Evolutionary conservation across 2,797 vertebrate genomes (phyloP).

Genomic region (Brotogeris chrysoptera): DNA sequence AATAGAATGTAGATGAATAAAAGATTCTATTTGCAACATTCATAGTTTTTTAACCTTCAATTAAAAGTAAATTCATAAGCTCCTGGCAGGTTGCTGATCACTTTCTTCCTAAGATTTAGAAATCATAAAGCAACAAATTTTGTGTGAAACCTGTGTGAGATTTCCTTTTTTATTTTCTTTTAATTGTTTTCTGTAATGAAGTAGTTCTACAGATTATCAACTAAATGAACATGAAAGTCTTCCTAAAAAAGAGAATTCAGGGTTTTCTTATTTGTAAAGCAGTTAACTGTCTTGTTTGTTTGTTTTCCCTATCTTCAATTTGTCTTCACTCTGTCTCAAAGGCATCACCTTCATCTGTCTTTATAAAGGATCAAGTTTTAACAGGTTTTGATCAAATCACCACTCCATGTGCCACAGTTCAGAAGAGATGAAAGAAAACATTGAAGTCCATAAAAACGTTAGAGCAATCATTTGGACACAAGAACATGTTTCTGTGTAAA

Average conservation of each 20-base stretch:
- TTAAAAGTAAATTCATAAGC: background rate
- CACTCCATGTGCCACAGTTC: background rate
- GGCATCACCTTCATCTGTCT: background rate
- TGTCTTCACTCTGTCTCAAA: background rate
- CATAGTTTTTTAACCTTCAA: background rate
- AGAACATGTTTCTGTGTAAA: background rate
- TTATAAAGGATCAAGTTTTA: background rate
- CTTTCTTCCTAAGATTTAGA: background rate
- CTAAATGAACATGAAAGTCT: background rate
- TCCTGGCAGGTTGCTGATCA: background rate
- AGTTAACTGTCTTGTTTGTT: background rate
- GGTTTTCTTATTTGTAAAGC: background rate
- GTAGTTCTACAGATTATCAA: background rate
- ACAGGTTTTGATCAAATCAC: slow-evolving; percentile 5
- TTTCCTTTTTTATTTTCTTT: background rate
- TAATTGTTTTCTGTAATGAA: background rate
- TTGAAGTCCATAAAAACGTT: background rate
- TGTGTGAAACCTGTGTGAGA: background rate
- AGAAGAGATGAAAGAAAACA: background rate
- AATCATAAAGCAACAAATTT: background rate
- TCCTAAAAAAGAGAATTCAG: background rate
- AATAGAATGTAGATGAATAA: background rate
- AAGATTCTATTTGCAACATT: background rate
- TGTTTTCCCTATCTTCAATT: background rate
- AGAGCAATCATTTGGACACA: background rate